Base-by-base conservation (phyloP, 64 coral and sea anemone genomes). In the Astreopora myriophthalma region DNA sequence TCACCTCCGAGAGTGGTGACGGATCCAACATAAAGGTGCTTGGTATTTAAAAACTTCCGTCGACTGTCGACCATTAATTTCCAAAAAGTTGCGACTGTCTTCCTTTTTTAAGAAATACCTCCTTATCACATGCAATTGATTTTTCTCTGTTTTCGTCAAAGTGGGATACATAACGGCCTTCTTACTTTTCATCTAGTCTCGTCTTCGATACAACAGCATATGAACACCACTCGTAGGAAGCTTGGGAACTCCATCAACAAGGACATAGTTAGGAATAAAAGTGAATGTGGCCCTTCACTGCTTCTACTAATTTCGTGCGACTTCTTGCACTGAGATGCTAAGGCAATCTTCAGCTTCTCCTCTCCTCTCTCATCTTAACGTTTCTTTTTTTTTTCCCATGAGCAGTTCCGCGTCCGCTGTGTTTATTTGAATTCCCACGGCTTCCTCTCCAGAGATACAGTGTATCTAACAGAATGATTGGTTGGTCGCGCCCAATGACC, bases 21-120 rank as follows among this genome's bases (percentile, higher is more conserved):
- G 44, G 75, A n/a, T 78, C 52, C 46, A 78, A 6, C 12, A 44
- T 13, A 27, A 44, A 78, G 17, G 89, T 89, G 22, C 90, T 96
- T 0, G 92, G 71, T 30, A 86, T 96, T 63, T 76, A 61, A 44
- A 86, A 46, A 96, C 93, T 7, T 89, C 42, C 36, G 69, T 73
- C 6, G 91, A 92, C 71, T 96, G 90, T 29, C 37, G 74, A n/a
- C 64, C 42, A 71, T 88, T 90, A 77, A 36, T 55, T 3, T 89
- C 74, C 44, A 63, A 8, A 26, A 17, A 44, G 20, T 73, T 44
- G 26, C 83, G 76, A 84, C n/a, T 61, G 71, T 88, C 86, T 73
- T 69, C 75, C 14, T 64, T 32, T 25, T 63, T 22, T 16, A 3
- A 24, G 13, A 23, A 19, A 81, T 69, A 75, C 16, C 23, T 67